phyloP scores from a whole-genome alignment of 2,797 vertebrate species.

The Danio jaintianensis region DNA sequence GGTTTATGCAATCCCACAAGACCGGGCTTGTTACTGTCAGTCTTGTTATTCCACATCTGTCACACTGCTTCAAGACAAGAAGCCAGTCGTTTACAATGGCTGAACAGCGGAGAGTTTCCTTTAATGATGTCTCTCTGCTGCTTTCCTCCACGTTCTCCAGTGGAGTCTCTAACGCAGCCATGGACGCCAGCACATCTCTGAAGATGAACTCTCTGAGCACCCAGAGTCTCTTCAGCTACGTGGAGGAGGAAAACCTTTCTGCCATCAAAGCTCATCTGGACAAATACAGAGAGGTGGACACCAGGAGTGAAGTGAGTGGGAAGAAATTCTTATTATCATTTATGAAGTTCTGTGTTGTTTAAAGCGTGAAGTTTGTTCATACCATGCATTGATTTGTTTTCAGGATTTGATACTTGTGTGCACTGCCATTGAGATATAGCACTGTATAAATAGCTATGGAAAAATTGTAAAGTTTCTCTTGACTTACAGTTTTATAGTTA shows the following conservation, averaged over 20 bases:
- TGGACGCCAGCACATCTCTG: slow-evolving; percentile 80
- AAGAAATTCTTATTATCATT: neutral
- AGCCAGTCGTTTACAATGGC: slow-evolving; percentile 11
- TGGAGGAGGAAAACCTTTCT: slow-evolving; percentile 94
- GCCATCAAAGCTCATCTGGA: slow-evolving; percentile 92
- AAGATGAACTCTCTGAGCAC: slow-evolving; percentile 90
- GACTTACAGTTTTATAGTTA: too few species aligned
- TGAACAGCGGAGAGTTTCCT: slow-evolving; percentile 25
- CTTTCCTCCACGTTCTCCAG: slow-evolving; percentile 32
- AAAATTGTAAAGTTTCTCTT: too few species aligned
- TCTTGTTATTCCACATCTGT: slow-evolving; percentile 30
- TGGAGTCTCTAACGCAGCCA: slow-evolving; percentile 63
- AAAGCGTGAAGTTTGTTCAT: neutral
- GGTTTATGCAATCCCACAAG: slow-evolving; percentile 36
- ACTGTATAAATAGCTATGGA: too few species aligned
- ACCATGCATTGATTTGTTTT: neutral
- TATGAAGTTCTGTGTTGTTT: neutral
- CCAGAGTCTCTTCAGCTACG: slow-evolving; percentile 91
- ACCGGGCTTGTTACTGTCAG: slow-evolving; percentile 18
- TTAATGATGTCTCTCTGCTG: slow-evolving; percentile 34
- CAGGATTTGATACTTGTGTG: neutral
- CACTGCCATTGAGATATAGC: too few species aligned
- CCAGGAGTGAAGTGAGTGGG: slow-evolving; percentile 90
- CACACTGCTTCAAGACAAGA: slow-evolving; percentile 6
- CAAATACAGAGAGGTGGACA: slow-evolving; percentile 94